Conservation (phyloP, 2,797 vertebrate species). For the Micromesistius poutassou region DNA sequence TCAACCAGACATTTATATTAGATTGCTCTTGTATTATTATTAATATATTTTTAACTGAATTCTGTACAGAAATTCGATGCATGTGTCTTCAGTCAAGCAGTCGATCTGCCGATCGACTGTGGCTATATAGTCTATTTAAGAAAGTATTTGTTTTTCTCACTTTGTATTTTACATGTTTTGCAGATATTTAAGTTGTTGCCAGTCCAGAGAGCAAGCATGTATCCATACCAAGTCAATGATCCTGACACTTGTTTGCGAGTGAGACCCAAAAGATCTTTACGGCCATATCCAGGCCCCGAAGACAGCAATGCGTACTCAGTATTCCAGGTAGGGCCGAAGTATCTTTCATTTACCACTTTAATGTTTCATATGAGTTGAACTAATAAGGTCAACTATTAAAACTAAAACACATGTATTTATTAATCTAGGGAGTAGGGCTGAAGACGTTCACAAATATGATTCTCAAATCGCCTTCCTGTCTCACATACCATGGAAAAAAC, state of each 20-base stretch:
- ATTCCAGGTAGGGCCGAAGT: slow-evolving; percentile 43
- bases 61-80: too few relatives aligned
- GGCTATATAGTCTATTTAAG: not conserved
- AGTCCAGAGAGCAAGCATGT: not conserved
- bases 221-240: slow-evolving; percentile 38
- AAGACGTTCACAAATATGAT: slow-evolving; percentile 66
- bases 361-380: not conserved
- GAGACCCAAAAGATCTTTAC: slow-evolving; percentile 30
- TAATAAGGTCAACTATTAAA: not conserved
- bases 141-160: not conserved
- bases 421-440: slow-evolving; percentile 58
- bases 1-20: too few relatives aligned
- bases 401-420: not conserved
- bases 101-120: too few relatives aligned
- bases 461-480: slow-evolving; percentile 46
- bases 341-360: not conserved
- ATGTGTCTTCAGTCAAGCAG: too few relatives aligned
- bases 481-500: slow-evolving; percentile 43
- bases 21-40: too few relatives aligned
- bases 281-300: not conserved
- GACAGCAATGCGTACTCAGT: slow-evolving; percentile 27
- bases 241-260: slow-evolving; percentile 34
- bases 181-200: slow-evolving; percentile 59
- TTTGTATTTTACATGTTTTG: not conserved
- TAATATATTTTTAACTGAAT: too few relatives aligned